phyloP scores from a whole-genome alignment of 2,113 vertebrate species.

The Chauna torquata region DNA sequence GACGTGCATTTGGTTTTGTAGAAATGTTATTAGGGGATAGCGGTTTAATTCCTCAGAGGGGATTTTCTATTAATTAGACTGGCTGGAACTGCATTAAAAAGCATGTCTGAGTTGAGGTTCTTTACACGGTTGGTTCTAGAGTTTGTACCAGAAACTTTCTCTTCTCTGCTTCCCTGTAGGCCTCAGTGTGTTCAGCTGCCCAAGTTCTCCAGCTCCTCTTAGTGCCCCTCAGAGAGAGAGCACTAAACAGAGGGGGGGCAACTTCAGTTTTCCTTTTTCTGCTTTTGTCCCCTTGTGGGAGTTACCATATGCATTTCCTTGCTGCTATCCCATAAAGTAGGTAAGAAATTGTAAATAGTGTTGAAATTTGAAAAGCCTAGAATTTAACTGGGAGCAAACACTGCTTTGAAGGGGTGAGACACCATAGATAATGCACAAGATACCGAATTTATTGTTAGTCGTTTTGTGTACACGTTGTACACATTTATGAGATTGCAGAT shows the following conservation, averaged over 20 bases:
- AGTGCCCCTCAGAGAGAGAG: neutral
- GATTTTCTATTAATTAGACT: neutral
- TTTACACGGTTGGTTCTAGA: fast-evolving
- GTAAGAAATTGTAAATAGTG: neutral
- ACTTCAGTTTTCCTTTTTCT: neutral
- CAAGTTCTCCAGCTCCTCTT: neutral
- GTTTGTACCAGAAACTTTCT: neutral
- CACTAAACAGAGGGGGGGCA: too few relatives aligned
- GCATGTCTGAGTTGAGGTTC: neutral
- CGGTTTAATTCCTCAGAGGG: neutral
- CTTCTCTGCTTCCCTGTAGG: neutral
- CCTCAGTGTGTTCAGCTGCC: neutral
- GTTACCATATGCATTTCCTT: fast-evolving
- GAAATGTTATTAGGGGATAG: neutral
- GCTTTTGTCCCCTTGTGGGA: fast-evolving
- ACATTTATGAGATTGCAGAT: fast-evolving
- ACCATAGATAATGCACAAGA: too few relatives aligned
- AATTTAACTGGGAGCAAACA: fast-evolving
- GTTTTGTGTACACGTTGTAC: fast-evolving
- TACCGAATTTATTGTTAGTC: fast-evolving
- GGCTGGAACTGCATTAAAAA: neutral
- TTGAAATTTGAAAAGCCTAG: fast-evolving
- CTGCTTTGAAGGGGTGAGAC: neutral
- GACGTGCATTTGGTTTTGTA: neutral
- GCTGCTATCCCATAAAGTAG: neutral